Percentiles rank a stretch among this genome's conserved stretches.
Evolutionary conservation across 2,797 vertebrate genomes (phyloP).

Genomic region (Melanotaenia nigrans): DNA sequence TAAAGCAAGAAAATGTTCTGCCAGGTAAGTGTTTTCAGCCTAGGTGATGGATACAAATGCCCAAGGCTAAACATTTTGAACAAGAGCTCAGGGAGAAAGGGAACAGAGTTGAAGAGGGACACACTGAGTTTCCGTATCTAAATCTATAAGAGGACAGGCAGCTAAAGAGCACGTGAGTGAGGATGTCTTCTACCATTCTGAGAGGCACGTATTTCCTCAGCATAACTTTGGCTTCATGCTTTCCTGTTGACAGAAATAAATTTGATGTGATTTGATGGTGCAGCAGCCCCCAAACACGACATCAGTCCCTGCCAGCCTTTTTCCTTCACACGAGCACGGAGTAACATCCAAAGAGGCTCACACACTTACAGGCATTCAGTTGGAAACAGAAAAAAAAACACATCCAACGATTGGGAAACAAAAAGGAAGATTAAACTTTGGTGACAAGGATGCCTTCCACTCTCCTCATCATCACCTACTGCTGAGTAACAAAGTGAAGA

Average conservation of each 20-base stretch:
- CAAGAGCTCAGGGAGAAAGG: too few species aligned
- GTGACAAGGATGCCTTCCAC: conserved; percentile 31
- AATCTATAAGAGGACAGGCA: conserved; percentile 17
- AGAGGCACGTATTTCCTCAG: conserved; percentile 44
- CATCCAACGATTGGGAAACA: conserved; percentile 12
- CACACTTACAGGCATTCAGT: conserved; percentile 13
- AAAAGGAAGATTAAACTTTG: conserved; percentile 11
- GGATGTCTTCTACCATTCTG: conserved; percentile 40
- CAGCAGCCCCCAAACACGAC: conserved; percentile 47
- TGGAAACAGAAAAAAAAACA: conserved; percentile 43
- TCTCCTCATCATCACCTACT: conserved; percentile 37
- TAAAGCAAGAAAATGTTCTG: conserved; percentile 50
- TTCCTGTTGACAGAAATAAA: conserved; percentile 52
- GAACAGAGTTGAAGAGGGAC: not conserved
- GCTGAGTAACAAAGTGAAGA: conserved; percentile 58
- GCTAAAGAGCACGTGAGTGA: conserved; percentile 10
- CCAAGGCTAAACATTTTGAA: conserved; percentile 22
- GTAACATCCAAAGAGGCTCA: conserved; percentile 17
- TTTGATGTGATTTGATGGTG: conserved; percentile 67
- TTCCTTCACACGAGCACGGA: conserved; percentile 36
- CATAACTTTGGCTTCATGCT: conserved; percentile 52
- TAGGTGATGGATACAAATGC: conserved; percentile 58
- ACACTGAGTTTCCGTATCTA: not conserved
- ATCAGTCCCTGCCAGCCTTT: conserved; percentile 38
- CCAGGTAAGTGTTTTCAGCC: conserved; percentile 50